Evolutionary conservation across 2,113 vertebrate species (phyloP).

Genomic region (Phrynocephalus versicolor): DNA sequence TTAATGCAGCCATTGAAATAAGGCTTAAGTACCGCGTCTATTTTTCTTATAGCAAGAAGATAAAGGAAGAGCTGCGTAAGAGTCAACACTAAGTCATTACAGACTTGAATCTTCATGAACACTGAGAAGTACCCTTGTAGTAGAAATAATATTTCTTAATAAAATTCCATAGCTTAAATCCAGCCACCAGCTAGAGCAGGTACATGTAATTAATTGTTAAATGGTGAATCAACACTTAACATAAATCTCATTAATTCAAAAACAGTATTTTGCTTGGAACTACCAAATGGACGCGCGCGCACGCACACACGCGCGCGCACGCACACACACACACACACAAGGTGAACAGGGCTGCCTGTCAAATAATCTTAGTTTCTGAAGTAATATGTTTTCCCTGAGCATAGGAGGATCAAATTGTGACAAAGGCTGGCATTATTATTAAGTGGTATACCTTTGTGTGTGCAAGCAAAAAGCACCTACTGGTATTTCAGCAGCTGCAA

Average conservation of each 20-base stretch:
- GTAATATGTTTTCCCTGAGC: not conserved
- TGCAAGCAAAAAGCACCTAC: not conserved
- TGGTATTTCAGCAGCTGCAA: not conserved
- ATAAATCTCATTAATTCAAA: no score
- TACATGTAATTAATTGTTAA: no score
- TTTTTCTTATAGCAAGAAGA: not conserved
- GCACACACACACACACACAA: no score
- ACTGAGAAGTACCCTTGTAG: not conserved
- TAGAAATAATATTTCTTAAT: not conserved
- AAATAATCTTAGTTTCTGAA: not conserved
- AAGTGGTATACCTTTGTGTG: not conserved
- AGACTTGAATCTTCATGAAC: not conserved
- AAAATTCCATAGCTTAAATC: not conserved
- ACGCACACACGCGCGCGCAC: no score
- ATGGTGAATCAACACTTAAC: no score
- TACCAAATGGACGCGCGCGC: no score
- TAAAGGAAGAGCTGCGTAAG: not conserved
- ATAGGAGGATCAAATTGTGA: not conserved
- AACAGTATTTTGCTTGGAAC: no score
- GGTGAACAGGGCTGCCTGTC: no score
- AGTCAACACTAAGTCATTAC: not conserved
- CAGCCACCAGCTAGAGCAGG: no score
- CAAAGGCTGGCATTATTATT: not conserved
- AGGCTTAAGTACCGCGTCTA: not conserved
- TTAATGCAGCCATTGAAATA: not conserved